Percentiles rank a stretch among this genome's conserved stretches.
Conservation (phyloP, 2,113 vertebrate genomes). For the Hydropotes inermis region DNA sequence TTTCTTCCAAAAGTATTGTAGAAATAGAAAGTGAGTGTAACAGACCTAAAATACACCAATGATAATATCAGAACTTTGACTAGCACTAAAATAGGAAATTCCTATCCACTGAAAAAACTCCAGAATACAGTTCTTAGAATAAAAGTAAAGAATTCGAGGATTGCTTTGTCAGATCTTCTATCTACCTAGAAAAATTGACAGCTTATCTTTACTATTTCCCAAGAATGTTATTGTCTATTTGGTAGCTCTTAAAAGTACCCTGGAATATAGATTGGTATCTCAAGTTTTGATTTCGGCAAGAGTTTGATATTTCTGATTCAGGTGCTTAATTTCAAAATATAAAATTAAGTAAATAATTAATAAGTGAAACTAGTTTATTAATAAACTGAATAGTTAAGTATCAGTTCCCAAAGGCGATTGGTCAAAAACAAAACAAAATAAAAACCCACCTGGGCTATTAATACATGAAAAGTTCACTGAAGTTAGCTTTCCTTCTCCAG, state of each 20-base stretch:
- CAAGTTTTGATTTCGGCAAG: neutral
- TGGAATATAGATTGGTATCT: neutral
- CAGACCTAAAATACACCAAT: neutral
- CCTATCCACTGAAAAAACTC: neutral
- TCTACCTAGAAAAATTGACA: neutral
- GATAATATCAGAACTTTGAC: neutral
- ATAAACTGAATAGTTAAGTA: conserved; percentile 27
- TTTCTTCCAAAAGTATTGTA: neutral
- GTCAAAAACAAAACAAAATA: neutral
- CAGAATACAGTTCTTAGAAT: neutral
- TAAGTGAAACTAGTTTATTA: neutral
- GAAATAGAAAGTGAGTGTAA: neutral
- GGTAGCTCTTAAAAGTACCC: neutral
- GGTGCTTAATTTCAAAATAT: conserved; percentile 13
- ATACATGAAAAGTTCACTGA: neutral
- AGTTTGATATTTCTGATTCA: conserved; percentile 31
- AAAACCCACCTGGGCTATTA: neutral
- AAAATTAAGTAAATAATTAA: no score
- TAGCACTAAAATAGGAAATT: neutral
- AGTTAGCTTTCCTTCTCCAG: conserved; percentile 6
- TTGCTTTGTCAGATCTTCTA: neutral
- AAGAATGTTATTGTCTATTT: conserved; percentile 18
- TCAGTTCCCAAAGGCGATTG: neutral
- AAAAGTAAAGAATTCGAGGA: neutral
- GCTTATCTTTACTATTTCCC: neutral